Base-by-base conservation (phyloP, 2,113 vertebrate species). In the Prionailurus bengalensis region DNA sequence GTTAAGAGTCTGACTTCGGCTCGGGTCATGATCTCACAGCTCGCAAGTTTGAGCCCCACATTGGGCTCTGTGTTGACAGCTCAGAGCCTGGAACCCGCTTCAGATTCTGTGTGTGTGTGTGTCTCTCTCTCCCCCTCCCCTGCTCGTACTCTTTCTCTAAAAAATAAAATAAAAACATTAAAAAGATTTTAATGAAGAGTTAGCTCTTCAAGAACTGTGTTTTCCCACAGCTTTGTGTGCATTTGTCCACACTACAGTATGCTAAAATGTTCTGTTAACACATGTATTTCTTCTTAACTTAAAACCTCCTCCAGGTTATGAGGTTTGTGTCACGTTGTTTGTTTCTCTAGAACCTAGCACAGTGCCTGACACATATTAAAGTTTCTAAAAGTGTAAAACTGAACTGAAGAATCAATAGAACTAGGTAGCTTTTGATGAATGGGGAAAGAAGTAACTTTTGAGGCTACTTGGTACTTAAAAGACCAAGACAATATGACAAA, bases 351-450 rank as follows among this genome's bases (percentile, higher is more conserved):
- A 82, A 63, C 9, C 29, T 42, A 39, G 6, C 15, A 73, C 17
- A 74, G 42, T 79, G 23, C 5, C 39, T 61, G 61, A 80, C 19
- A 89, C 23, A 51, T 45, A 36, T 80, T 48, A 85, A 80, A 88
- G 15, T 81, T 93, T 89, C 91, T 55, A 61, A 76, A 96, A 94
- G 27, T 79, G 14, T 68, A 84, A 91, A 96, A 84, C 23, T 51
- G 1, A 92, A 94, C 33, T 13, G 66, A 82, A 91, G 1, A 73
- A 85, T 61, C 39, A 83, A 78, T 33, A 83, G 19, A 7, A 39
- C 53, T 33, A 88, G 42, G 5, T 53, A 42, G 17, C 7, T 96
- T 95, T 76, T 91, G 13, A 36, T 88, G 15, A 94, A 55, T 63
- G 33, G 29, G 14, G 13, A 48, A 68, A 83, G 29, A 95, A 79